Evolutionary conservation across 2,797 vertebrate species (phyloP), one percentile per base, ranked within the genome.

Genomic region (Antrozous pallidus): DNA sequence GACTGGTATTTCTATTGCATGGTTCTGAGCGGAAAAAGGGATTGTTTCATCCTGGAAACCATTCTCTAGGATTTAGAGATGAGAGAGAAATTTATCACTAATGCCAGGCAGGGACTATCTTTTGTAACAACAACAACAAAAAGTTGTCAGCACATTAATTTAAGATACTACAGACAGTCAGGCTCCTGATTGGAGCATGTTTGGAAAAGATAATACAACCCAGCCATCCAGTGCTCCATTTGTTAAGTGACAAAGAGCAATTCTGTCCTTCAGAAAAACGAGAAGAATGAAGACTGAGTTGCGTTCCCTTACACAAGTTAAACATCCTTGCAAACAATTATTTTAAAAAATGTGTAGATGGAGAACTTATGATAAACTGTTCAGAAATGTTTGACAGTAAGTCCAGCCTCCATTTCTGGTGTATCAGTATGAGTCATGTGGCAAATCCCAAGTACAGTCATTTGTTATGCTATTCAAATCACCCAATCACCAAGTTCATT

Each of bases 131-230:
- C 88, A 84, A 74, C 58, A 79, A 78, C 63, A 95, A 85, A 95
- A 90, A 63, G 74, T 94, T 93, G 95, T 97, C 49, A 87, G 86
- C 5, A 36, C 88, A 58, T 94, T 90, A 31, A 86, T 96, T 92
- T 81, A 54, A 96, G 97, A 97, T 93, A 93, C 92, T 93, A 97
- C 91, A 97, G 98, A 97, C 97, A 98, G 95, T 94, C 94, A 97
- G 97, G 97, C 97, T 97, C 96, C 97, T 17, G 0, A 94, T 79
- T 91, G 0, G 0, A 95, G 86, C 89, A 45, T 96, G 97, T 96
- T 97, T 97, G 95, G 95, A 95, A 96, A 97, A 98, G 97, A 95
- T 97, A 98, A 69, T 96, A 86, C 93, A 90, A 89, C 88, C 94
- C 96, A 96, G 91, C 81, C 96, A 75, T 77, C 93, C 85, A 94